Percentiles rank a stretch among this genome's conserved stretches.
phyloP scores from a whole-genome alignment of 2,888 invertebrate species.

The Trichopria drosophilae region DNA sequence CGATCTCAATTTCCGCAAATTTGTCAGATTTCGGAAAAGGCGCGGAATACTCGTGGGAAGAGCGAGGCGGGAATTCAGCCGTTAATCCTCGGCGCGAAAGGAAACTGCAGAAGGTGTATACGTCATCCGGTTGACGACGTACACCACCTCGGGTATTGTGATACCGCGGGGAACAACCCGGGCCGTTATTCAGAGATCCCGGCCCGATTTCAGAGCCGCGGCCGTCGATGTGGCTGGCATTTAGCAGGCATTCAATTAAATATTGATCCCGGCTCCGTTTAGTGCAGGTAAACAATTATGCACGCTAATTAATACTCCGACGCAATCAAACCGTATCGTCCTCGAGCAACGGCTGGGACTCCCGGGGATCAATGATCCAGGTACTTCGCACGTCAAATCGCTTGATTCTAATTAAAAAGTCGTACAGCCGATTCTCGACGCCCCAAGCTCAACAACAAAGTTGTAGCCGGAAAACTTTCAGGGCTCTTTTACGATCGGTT shows the following conservation, averaged over 20 bases:
- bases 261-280: constrained; percentile 55
- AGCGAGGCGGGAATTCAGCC: too few relatives aligned
- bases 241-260: constrained; percentile 55
- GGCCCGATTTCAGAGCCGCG: constrained; percentile 48
- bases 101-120: too few relatives aligned
- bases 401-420: constrained; percentile 38
- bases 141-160: too few relatives aligned
- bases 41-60: too few relatives aligned
- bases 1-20: too few relatives aligned
- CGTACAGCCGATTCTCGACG: constrained; percentile 13
- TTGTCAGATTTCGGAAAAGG: too few relatives aligned
- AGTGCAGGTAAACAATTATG: constrained; percentile 57
- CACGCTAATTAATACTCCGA: constrained; percentile 56
- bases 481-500: too few relatives aligned
- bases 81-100: too few relatives aligned
- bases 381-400: constrained; percentile 32
- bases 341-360: constrained; percentile 38
- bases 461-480: constrained; percentile 19
- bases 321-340: constrained; percentile 52
- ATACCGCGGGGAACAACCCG: constrained; percentile 21
- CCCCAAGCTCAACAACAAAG: constrained; percentile 21
- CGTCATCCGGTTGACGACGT: too few relatives aligned
- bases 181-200: constrained; percentile 44
- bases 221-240: constrained; percentile 42
- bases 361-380: constrained; percentile 33